phyloP scores from a whole-genome alignment of 2,888 invertebrate genomes.

The Coleophora deauratella region DNA sequence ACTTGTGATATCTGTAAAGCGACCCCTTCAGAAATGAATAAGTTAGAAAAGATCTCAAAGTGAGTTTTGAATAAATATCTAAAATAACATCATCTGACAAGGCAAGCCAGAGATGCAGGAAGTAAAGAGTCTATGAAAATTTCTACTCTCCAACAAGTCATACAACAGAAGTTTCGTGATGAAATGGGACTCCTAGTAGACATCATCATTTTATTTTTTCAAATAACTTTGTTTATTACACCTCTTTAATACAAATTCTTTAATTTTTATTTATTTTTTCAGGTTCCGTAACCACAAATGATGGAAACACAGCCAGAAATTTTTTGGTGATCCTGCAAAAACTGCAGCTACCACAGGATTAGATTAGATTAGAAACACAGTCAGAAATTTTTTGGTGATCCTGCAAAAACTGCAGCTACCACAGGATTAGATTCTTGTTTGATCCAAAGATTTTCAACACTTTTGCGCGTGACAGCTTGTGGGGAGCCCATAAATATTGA shows the following conservation, averaged over 20 bases:
- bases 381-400: background rate
- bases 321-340: too few species aligned
- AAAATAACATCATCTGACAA: too few species aligned
- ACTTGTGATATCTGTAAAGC: constrained; percentile 8
- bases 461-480: background rate
- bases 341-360: too few species aligned
- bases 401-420: too few species aligned
- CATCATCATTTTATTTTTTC: constrained; percentile 23
- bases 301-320: constrained; percentile 1
- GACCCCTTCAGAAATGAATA: background rate
- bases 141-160: background rate
- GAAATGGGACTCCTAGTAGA: constrained; percentile 5
- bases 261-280: background rate
- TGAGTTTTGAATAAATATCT: too few species aligned
- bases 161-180: background rate
- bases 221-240: background rate
- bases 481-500: background rate
- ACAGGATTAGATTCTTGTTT: background rate
- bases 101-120: constrained; percentile 8
- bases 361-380: too few species aligned
- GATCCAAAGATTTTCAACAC: background rate
- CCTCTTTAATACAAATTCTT: background rate
- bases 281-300: background rate
- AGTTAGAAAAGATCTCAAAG: background rate
- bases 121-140: constrained; percentile 6